A percentile compares a stretch with the other conserved stretches of the same genome.
phyloP scores from a whole-genome alignment of 1,140 invertebrate species.

The Drosophila equinoxialis region DNA sequence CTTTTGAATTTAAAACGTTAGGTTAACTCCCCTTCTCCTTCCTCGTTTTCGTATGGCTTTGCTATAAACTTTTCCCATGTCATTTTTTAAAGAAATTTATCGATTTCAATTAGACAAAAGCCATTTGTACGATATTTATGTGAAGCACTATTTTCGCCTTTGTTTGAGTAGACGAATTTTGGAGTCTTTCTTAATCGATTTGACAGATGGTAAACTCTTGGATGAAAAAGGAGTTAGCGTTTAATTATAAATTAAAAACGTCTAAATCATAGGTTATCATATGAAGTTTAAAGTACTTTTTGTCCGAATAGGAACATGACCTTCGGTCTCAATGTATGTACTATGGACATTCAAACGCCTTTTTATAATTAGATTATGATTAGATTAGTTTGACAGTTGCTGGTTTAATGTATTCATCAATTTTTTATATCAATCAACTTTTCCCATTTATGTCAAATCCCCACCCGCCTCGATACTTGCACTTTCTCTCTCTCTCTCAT shows the following conservation, averaged over 20 bases:
- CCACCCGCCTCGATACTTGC: neutral
- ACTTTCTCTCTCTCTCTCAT: too few species aligned
- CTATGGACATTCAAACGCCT: too few species aligned
- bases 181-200: conserved; percentile 1
- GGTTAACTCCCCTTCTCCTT: neutral
- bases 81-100: conserved; percentile 66
- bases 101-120: conserved; percentile 57
- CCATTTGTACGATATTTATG: conserved; percentile 56
- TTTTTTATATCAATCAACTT: neutral
- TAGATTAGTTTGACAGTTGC: too few species aligned
- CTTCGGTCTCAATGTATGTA: too few species aligned
- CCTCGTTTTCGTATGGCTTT: neutral
- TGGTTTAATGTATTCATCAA: too few species aligned
- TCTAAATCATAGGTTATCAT: too few species aligned
- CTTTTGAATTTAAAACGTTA: conserved; percentile 44
- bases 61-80: conserved; percentile 60
- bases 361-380: too few species aligned
- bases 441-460: neutral
- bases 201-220: conserved; percentile 36
- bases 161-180: conserved; percentile 15
- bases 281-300: too few species aligned
- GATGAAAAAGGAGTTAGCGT: too few species aligned
- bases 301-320: too few species aligned
- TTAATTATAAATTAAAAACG: too few species aligned
- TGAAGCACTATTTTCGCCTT: conserved; percentile 1